A percentile compares a stretch with the other conserved stretches of the same genome.
Evolutionary conservation across 92 coral and sea anemone species (phyloP).

Genomic region (Actinostola sp.): DNA sequence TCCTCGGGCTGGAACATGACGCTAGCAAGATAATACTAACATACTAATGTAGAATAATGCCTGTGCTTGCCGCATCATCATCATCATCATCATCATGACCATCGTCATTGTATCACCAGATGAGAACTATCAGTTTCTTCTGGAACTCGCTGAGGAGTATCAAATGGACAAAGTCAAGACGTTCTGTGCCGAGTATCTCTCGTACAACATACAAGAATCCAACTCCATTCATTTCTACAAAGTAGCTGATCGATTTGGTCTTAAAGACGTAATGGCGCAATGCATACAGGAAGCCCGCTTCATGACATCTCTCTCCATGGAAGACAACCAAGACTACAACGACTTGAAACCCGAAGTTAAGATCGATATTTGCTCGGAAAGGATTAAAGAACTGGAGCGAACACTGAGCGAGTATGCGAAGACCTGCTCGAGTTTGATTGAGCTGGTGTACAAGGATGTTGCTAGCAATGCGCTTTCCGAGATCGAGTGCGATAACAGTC

Average conservation of each 20-base stretch:
- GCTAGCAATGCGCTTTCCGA: conserved; percentile 40
- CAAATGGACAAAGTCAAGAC: conserved; percentile 71
- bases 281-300: conserved; percentile 57
- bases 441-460: conserved; percentile 42
- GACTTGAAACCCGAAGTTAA: conserved; percentile 63
- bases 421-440: conserved; percentile 61
- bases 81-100: too few species aligned
- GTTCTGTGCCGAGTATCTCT: conserved; percentile 65
- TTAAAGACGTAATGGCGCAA: conserved; percentile 48
- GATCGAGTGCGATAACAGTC: conserved; percentile 60
- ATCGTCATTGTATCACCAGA: conserved; percentile 6
- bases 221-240: conserved; percentile 60
- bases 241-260: conserved; percentile 64
- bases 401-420: conserved; percentile 65
- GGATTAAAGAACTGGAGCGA: conserved; percentile 67
- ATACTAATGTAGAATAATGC: not conserved
- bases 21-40: too few species aligned
- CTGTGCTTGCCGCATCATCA: not conserved
- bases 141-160: conserved; percentile 79
- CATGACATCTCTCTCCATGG: conserved; percentile 46
- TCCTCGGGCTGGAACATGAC: too few species aligned
- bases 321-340: conserved; percentile 47
- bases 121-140: conserved; percentile 57
- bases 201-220: conserved; percentile 60
- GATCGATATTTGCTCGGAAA: conserved; percentile 52